Evolutionary conservation across 2,113 vertebrate genomes (phyloP), one percentile per base, ranked within the genome.

Genomic region (Tiliqua scincoides): DNA sequence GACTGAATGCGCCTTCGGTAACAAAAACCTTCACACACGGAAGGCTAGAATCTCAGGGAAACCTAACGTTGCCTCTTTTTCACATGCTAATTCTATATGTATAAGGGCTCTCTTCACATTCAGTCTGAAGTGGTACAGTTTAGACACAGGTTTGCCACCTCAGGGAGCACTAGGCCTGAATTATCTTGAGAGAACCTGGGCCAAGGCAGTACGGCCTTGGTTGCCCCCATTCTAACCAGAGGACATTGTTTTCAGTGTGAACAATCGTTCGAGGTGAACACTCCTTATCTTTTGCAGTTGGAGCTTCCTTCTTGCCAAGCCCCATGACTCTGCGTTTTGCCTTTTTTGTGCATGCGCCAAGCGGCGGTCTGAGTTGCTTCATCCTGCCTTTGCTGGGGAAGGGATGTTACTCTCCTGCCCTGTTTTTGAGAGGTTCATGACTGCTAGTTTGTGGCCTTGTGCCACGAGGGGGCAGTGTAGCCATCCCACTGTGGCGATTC

Each of bases 391-490:
- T 77, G 48, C 43, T 25, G 20, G 27, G n/a, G 40, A 71, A 77
- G n/a, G 2, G 72, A 9, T 9, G 20, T n/a, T 1, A 18, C 6
- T 35, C 52, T 21, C 79, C 18, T 6, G 18, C 23, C 3, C 1
- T 7, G 4, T 9, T 15, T 20, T 4, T 59, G 48, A 32, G 35
- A 4, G 1, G 27, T 9, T 3, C 18, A 23, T 20, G 30, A 52
- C 18, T 20, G 43, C 52, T 37, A 23, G 17, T 30, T 40, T n/a
- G 21, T 35, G 8, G 54, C 1, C 25, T 15, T 87, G 1, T 6
- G 27, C 68, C 87, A 79, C 76, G 8, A 84, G 87, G 30, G 75
- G 87, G 82, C 14, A 43, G 27, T 48, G 30, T 23, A 57, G 54
- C 6, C 30, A 21, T 63, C 57, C 63, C 4, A 7, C 7, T 40